Conservation (phyloP, 2,113 vertebrate species). For the Aphyosemion australe region DNA sequence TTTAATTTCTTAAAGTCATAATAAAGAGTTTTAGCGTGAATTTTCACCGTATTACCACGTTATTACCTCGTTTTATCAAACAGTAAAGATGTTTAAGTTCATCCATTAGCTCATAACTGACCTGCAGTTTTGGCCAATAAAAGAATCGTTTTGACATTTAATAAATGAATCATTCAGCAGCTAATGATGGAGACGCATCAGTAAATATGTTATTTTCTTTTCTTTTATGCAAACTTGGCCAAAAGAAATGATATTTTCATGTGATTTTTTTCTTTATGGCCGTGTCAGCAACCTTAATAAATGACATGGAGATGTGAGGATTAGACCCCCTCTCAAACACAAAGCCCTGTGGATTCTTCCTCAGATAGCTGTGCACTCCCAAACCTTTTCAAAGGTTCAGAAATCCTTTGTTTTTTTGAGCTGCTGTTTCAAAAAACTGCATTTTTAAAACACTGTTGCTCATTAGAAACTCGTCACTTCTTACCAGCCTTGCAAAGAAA, state of each 20-base stretch:
- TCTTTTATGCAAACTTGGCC: neutral
- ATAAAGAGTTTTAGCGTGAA: no score
- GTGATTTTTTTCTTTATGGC: conserved; percentile 17
- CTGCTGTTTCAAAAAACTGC: neutral
- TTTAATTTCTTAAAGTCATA: no score
- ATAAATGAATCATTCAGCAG: no score
- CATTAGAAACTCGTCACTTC: no score
- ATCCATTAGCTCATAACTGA: no score
- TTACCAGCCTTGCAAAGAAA: neutral
- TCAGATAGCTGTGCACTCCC: conserved; percentile 26
- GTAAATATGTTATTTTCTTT: neutral
- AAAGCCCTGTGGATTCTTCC: conserved; percentile 3
- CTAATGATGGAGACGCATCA: no score
- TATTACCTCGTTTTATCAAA: no score
- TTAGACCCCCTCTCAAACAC: conserved; percentile 25
- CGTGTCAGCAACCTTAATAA: conserved; percentile 14
- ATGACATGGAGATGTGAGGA: conserved; percentile 2
- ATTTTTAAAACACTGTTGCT: neutral
- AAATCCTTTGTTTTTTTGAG: conserved; percentile 23
- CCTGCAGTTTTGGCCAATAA: no score
- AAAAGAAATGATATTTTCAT: conserved; percentile 29
- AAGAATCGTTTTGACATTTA: no score
- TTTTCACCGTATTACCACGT: no score
- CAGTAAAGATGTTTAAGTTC: no score
- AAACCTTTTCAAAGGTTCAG: conserved; percentile 27